Base-by-base conservation (phyloP, 2,888 invertebrate species). In the Apamea monoglypha region DNA sequence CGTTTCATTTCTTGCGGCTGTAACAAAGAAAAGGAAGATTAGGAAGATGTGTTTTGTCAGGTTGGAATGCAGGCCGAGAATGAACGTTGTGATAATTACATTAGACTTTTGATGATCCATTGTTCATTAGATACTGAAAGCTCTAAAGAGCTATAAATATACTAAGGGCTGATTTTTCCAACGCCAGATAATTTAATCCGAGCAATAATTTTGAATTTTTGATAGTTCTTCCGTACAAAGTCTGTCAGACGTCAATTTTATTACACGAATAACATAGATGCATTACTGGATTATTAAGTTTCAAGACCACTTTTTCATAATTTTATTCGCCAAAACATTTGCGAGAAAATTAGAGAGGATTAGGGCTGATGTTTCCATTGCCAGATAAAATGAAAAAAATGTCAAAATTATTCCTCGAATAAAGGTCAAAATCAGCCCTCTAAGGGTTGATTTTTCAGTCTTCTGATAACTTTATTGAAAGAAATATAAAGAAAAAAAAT, bases 1-100 rank as follows among this genome's bases (percentile, higher is more conserved):
- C 96, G 96, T 96, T 93, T 96, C 96, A 97, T 97, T 92, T 94
- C 96, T 96, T 90, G 92, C 77, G 89, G 91, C 96, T 97, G 95
- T 0, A 95, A 95, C 94, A 95, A 96, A 76, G 2, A 25, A 10
- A 47, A 64, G 8, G 0, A 29, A 53, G 0, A 16, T 63, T 64
- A 64, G 8, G 1, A 1, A 25, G 47, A 47, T 59, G 36, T 44
- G 21, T 56, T 36, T 67, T 47, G 7, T 67, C 1, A 14, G 12
- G 36, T 21, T 36, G 10, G 0, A 64, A 61, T 29, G 1, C 29
- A 18, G 61, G 29, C 29, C 1, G 29, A 29, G 1, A 18, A 32
- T 18, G 3, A 29, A 61, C 61, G 61, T 18, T 2, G 7, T 16
- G 29, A 29, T 16, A 61, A 61, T 29, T 61, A 61, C 16, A 29